phyloP scores from a whole-genome alignment of 2,888 invertebrate species.

The Harpalus rufipes region DNA sequence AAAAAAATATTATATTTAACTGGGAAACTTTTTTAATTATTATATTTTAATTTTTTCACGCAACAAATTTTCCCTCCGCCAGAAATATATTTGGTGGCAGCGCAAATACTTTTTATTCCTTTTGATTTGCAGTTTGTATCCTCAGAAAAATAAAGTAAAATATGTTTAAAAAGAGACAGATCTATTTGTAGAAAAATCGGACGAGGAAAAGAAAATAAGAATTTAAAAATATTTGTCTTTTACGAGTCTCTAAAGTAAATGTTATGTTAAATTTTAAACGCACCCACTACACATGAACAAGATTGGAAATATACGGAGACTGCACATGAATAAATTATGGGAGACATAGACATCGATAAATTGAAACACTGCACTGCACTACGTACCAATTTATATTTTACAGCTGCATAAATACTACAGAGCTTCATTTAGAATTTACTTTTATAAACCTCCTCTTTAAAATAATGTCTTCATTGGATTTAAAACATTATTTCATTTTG shows the following conservation, averaged over 20 bases:
- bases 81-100: neutral
- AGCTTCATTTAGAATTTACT: neutral
- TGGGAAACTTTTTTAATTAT: neutral
- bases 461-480: no score
- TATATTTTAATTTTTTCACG: neutral
- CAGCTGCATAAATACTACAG: neutral
- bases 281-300: neutral
- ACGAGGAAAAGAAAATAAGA: neutral
- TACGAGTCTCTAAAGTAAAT: conserved; percentile 24
- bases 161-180: conserved; percentile 14
- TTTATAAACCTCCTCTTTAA: no score
- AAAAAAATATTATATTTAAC: neutral
- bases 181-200: conserved; percentile 17
- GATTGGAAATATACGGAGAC: conserved; percentile 8
- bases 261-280: conserved; percentile 38
- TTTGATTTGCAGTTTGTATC: neutral
- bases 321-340: neutral
- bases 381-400: neutral
- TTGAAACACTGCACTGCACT: conserved; percentile 5
- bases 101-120: neutral
- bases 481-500: no score
- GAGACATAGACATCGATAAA: neutral
- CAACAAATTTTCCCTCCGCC: neutral
- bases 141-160: conserved; percentile 17
- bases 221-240: conserved; percentile 29